These are phyloP conservation scores for Psittacula derbiana DNA, from an alignment of 2,797 vertebrate species.

Conservation along the genomic window DNA sequence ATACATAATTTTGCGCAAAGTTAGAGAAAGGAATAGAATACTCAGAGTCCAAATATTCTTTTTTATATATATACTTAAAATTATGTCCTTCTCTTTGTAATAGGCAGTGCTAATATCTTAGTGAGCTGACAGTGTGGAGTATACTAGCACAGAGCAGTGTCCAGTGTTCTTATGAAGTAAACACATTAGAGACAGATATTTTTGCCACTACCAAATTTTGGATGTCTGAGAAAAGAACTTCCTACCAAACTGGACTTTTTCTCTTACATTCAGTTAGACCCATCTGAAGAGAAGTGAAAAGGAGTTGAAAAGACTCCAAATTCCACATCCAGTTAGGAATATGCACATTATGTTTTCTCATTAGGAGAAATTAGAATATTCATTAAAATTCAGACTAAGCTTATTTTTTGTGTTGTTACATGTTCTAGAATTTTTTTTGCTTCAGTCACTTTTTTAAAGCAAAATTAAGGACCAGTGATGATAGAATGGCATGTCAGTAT, in stretches of 20 bases:
- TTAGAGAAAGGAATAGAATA: background rate
- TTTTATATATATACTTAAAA: background rate
- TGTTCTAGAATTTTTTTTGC: background rate
- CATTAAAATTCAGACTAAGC: background rate
- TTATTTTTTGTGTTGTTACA: background rate
- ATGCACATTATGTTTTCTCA: background rate
- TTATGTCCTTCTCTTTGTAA: background rate
- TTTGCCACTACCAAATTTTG: background rate
- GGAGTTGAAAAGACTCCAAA: background rate
- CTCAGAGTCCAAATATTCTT: background rate
- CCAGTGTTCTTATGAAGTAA: background rate
- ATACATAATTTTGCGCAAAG: background rate
- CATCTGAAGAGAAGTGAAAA: background rate
- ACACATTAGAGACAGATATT: background rate
- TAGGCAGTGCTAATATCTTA: background rate
- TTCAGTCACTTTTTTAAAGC: background rate
- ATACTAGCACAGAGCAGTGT: background rate
- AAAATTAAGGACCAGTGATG: background rate
- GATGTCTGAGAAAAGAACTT: background rate
- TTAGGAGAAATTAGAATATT: background rate
- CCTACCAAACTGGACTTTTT: background rate
- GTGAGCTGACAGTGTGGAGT: background rate
- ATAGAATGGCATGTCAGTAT: background rate
- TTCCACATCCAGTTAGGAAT: background rate
- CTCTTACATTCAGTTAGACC: background rate